These are phyloP conservation scores for Brassicogethes aeneus DNA, from an alignment of 2,888 invertebrate genomes.

Conservation along the genomic window DNA sequence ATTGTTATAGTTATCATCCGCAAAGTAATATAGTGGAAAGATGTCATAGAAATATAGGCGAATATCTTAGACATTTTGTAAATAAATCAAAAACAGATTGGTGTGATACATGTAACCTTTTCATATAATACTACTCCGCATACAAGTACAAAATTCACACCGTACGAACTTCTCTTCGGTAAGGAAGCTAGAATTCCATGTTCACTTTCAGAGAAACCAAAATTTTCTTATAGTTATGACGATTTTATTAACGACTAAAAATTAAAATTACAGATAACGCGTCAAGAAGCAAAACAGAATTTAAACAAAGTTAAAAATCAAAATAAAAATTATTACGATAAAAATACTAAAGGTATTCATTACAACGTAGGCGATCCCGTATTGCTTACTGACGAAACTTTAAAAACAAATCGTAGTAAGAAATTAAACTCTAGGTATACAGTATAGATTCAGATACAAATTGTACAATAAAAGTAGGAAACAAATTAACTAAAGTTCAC, in stretches of 20 bases:
- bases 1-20: constrained; percentile 11
- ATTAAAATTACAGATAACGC: constrained; percentile 5
- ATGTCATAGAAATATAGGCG: constrained; percentile 12
- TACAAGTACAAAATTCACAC: constrained; percentile 11
- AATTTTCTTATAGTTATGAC: constrained; percentile 7
- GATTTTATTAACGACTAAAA: constrained; percentile 7
- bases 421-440: neutral
- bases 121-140: constrained; percentile 13
- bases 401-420: neutral
- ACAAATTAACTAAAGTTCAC: too few species aligned
- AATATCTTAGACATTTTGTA: constrained; percentile 13
- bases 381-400: neutral
- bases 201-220: constrained; percentile 1
- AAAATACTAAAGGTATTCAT: neutral
- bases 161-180: too few species aligned
- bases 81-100: constrained; percentile 11
- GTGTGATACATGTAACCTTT: constrained; percentile 13
- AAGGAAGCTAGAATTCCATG: too few species aligned
- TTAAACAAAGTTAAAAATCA: neutral
- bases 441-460: too few species aligned
- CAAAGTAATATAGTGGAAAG: constrained; percentile 14
- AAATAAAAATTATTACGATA: neutral
- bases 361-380: neutral
- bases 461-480: too few species aligned
- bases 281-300: neutral